phyloP scores from a whole-genome alignment of 2,797 vertebrate genomes.

The Sebastes hubbsi region DNA sequence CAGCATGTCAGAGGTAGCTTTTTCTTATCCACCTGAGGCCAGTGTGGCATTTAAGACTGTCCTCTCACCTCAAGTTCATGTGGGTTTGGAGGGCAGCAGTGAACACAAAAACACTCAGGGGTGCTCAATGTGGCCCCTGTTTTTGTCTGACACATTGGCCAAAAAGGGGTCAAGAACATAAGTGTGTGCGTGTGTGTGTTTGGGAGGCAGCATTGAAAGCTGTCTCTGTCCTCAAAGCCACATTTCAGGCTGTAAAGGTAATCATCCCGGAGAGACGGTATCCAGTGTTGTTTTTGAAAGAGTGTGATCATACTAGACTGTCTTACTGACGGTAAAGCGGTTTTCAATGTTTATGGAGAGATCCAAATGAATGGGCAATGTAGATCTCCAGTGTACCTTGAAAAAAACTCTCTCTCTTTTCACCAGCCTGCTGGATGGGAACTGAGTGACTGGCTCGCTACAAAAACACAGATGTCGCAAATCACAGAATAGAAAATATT shows the following conservation, averaged over 20 bases:
- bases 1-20: conserved; percentile 18
- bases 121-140: not conserved
- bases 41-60: conserved; percentile 29
- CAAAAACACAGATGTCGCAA: conserved; percentile 74
- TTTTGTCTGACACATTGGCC: not conserved
- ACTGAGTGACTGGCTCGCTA: conserved; percentile 33
- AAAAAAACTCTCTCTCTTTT: conserved; percentile 16
- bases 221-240: conserved; percentile 51
- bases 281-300: conserved; percentile 64
- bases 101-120: conserved; percentile 17
- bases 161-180: conserved; percentile 7
- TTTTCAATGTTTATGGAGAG: conserved; percentile 71
- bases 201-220: conserved; percentile 14
- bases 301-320: conserved; percentile 30
- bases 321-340: conserved; percentile 49
- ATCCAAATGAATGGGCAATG: conserved; percentile 58
- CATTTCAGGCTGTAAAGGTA: conserved; percentile 62
- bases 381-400: conserved; percentile 42
- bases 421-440: conserved; percentile 40
- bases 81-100: conserved; percentile 12
- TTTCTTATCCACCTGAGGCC: conserved; percentile 12
- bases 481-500: conserved; percentile 61
- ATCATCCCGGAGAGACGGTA: conserved; percentile 52
- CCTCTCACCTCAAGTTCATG: conserved; percentile 31
- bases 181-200: not conserved